phyloP scores from a whole-genome alignment of 2,797 vertebrate species.

The Taenioides sp. region DNA sequence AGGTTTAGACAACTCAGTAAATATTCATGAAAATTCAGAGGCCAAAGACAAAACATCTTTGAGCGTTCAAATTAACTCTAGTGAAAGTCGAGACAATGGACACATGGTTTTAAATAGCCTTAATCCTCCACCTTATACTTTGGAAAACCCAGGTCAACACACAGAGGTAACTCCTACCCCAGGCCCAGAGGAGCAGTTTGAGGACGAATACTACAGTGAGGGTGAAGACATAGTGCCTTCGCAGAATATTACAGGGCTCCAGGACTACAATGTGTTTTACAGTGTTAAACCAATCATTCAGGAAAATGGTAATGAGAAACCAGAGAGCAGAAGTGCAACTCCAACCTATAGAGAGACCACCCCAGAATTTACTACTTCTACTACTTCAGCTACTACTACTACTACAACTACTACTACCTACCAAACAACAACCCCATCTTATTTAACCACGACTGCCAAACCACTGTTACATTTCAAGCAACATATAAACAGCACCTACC shows the following conservation, averaged over 20 bases:
- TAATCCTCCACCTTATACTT: slow-evolving; percentile 6
- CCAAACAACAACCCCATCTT: slow-evolving; percentile 53
- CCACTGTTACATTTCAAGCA: slow-evolving; percentile 35
- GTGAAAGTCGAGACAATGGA: slow-evolving; percentile 38
- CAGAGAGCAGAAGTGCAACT: slow-evolving; percentile 27
- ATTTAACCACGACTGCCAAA: slow-evolving; percentile 65
- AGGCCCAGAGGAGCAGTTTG: not conserved
- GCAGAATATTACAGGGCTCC: slow-evolving; percentile 27
- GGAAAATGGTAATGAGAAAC: slow-evolving; percentile 16
- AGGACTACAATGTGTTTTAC: slow-evolving; percentile 28
- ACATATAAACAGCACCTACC: slow-evolving; percentile 48
- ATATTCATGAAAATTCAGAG: slow-evolving; percentile 22
- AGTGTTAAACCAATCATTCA: slow-evolving; percentile 12
- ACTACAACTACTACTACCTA: slow-evolving; percentile 13
- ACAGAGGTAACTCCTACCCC: not conserved
- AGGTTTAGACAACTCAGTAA: slow-evolving; percentile 18
- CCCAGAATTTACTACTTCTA: slow-evolving; percentile 20
- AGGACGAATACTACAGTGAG: slow-evolving; percentile 13
- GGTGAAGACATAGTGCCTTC: slow-evolving; percentile 27
- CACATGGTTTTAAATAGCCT: slow-evolving; percentile 18
- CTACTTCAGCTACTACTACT: slow-evolving; percentile 15
- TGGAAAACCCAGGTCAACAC: slow-evolving; percentile 1
- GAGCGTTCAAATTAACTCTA: slow-evolving; percentile 1
- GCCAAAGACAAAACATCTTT: slow-evolving; percentile 17
- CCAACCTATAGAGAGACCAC: slow-evolving; percentile 32